Conservation (phyloP, 2,113 vertebrate species). For the Microcebus jonahi region DNA sequence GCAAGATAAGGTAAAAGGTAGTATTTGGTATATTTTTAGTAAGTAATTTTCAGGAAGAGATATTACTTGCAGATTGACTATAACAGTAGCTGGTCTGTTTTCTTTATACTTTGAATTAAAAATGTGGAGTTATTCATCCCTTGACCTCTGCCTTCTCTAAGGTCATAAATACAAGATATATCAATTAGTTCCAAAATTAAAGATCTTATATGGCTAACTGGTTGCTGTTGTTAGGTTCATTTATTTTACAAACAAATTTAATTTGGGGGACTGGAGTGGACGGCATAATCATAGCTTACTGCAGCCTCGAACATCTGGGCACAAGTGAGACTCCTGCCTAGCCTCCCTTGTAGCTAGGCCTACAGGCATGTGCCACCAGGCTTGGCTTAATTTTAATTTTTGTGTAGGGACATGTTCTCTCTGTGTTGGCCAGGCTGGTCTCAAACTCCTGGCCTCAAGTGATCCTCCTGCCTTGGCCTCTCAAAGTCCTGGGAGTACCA, state of each 20-base stretch:
- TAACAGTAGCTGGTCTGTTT: background rate
- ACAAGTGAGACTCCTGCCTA: too few relatives aligned
- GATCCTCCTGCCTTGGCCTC: too few relatives aligned
- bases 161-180: background rate
- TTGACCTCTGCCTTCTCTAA: background rate
- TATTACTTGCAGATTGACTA: background rate
- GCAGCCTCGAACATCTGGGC: too few relatives aligned
- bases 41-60: background rate
- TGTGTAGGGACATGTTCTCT: too few relatives aligned
- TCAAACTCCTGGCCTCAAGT: too few relatives aligned
- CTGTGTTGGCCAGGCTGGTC: too few relatives aligned
- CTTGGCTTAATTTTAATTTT: too few relatives aligned
- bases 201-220: background rate
- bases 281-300: too few relatives aligned
- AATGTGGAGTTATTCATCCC: background rate
- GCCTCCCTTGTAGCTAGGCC: too few relatives aligned
- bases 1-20: background rate
- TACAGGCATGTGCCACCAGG: too few relatives aligned
- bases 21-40: background rate
- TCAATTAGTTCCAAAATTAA: constrained; percentile 8
- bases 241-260: background rate
- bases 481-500: too few relatives aligned
- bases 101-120: background rate
- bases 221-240: background rate
- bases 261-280: too few relatives aligned